Conservation (phyloP, 2,797 vertebrate species). For the Sebastes itinus region DNA sequence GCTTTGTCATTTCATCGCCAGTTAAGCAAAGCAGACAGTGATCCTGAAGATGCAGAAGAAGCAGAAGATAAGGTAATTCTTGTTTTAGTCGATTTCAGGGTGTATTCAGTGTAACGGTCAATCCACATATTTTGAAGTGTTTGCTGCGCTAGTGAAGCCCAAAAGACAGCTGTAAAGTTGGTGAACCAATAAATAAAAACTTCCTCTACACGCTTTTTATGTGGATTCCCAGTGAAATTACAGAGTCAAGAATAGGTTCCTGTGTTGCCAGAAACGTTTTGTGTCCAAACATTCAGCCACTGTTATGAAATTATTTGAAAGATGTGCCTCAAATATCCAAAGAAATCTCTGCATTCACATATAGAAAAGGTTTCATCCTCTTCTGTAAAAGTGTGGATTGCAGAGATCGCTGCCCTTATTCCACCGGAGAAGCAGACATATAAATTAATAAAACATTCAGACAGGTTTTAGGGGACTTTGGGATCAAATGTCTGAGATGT, state of each 20-base stretch:
- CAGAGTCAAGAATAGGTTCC: background rate
- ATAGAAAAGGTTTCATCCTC: background rate
- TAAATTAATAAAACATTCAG: background rate
- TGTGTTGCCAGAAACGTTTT: background rate
- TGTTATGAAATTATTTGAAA: background rate
- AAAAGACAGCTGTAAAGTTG: background rate
- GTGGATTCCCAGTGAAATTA: background rate
- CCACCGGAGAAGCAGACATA: background rate
- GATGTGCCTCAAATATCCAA: background rate
- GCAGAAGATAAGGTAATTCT: slow-evolving; percentile 24
- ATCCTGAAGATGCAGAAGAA: slow-evolving; percentile 35
- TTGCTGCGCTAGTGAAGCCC: background rate
- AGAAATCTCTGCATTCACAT: background rate
- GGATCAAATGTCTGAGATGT: background rate
- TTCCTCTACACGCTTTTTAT: background rate
- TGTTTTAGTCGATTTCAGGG: background rate
- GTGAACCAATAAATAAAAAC: background rate
- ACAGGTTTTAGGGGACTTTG: background rate
- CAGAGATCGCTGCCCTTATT: background rate
- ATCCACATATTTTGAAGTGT: background rate
- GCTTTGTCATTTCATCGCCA: background rate
- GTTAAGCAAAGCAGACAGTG: slow-evolving; percentile 38
- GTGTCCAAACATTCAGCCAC: background rate
- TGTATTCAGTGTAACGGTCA: background rate
- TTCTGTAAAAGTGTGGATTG: background rate